Evolutionary conservation across 2,797 vertebrate species (phyloP), one percentile per base, ranked within the genome.

Genomic region (Morus bassanus): DNA sequence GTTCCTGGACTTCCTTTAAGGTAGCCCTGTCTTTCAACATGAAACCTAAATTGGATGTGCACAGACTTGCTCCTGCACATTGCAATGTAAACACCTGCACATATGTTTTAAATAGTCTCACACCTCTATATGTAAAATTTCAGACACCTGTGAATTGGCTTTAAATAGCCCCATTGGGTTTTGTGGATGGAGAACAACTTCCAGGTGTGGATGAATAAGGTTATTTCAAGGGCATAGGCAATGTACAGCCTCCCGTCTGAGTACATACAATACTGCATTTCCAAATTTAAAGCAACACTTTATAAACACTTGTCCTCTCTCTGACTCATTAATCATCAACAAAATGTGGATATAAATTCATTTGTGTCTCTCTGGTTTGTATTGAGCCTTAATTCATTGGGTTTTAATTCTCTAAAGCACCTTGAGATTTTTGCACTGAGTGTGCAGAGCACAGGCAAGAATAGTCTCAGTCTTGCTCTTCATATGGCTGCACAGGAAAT

Each of bases 61-160:
- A 81, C 21, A n/a, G 69, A 45, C 82, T 86, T 88, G 91, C 92
- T 96, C 77, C 94, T 88, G 82, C 81, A 69, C 82, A 81, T 93
- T 89, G 79, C 92, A 78, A 37, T 86, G 93, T 94, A 94, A 97
- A 96, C 91, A 96, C 96, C 94, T 97, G 95, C 92, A 96, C 93
- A 94, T 45, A 31, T 94, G 95, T 88, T 96, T 97, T 91, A 95
- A 96, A 97, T 96, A 95, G 85, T 50, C 92, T 96, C 92, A 96
- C 95, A 95, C 95, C 96, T 97, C 89, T 93, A 9, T 53, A 97
- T 84, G 96, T 94, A 97, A 94, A 95, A 96, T 89, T 97, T 96
- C 89, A 96, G 93, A 91, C 95, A 96, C 95, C 94, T 96, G 96
- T 88, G 95, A 97, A 95, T 80, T 89, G 57, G 54, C 51, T 88